Evolutionary conservation across 2,888 invertebrate genomes (phyloP).

Genomic region (Drosophila birchii): DNA sequence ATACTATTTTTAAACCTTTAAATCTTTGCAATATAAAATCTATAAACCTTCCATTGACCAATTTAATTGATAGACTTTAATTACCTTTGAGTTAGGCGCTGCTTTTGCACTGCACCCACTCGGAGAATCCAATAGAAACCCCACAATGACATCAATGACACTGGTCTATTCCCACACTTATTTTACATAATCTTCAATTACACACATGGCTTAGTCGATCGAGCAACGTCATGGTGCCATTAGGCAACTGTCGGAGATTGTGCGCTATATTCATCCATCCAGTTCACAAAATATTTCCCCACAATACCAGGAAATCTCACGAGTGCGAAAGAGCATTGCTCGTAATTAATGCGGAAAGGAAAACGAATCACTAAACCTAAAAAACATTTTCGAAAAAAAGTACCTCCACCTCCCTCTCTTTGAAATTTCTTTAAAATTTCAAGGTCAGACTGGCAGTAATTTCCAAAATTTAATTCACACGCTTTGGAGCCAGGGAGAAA

Average conservation of each 20-base stretch:
- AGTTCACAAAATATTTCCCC: conserved; percentile 28
- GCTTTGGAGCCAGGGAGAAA: conserved; percentile 29
- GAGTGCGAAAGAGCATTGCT: conserved; percentile 6
- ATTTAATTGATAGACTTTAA: background rate
- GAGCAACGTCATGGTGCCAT: conserved; percentile 60
- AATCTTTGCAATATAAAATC: background rate
- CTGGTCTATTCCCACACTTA: conserved; percentile 16
- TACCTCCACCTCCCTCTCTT: background rate
- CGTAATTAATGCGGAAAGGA: conserved; percentile 12
- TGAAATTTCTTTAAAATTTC: conserved; percentile 49
- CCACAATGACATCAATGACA: conserved; percentile 16
- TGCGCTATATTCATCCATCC: conserved; percentile 20
- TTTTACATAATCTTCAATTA: conserved; percentile 42
- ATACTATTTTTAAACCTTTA: background rate
- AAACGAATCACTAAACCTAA: conserved; percentile 21
- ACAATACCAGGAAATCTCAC: conserved; percentile 67
- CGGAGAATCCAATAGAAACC: conserved; percentile 1
- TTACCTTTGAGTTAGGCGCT: background rate
- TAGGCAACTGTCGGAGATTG: conserved; percentile 43
- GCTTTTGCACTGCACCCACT: conserved; percentile 7
- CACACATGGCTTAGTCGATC: conserved; percentile 21
- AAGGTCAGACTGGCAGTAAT: conserved; percentile 58
- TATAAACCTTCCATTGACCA: background rate
- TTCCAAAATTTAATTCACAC: conserved; percentile 69
- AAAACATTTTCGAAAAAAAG: conserved; percentile 1